These are phyloP conservation scores for Philereme transversata DNA, from an alignment of 2,888 invertebrate species.

Conservation along the genomic window DNA sequence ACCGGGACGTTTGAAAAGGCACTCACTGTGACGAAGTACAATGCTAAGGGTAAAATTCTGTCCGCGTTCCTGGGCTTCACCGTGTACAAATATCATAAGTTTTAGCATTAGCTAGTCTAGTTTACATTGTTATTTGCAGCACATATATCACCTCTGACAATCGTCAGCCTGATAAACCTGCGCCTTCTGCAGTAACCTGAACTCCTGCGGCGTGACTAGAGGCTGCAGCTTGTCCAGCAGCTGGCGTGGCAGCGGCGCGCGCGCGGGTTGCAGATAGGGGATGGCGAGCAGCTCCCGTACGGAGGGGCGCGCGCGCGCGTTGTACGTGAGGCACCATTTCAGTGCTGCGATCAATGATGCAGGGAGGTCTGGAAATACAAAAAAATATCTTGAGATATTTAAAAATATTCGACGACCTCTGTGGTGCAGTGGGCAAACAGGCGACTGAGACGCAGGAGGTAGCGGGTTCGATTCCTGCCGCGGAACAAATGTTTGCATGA, in stretches of 20 bases:
- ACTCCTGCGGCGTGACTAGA: slow-evolving; percentile 58
- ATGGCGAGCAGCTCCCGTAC: slow-evolving; percentile 88
- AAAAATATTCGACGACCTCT: background rate
- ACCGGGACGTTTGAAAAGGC: no score
- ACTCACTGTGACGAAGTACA: no score
- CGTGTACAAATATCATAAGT: no score
- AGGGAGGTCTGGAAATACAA: slow-evolving; percentile 70
- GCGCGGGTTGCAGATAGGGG: slow-evolving; percentile 59
- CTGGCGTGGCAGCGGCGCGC: slow-evolving; percentile 45
- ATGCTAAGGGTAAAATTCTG: no score
- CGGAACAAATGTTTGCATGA: no score
- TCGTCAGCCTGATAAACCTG: slow-evolving; percentile 25
- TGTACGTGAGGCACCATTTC: slow-evolving; percentile 88
- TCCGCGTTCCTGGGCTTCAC: no score
- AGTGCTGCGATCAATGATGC: slow-evolving; percentile 85
- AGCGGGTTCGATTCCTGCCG: no score
- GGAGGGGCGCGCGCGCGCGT: slow-evolving; percentile 89
- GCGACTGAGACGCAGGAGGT: no score
- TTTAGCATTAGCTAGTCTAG: no score
- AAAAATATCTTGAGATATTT: background rate
- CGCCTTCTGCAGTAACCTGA: slow-evolving; percentile 57
- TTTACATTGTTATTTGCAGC: no score
- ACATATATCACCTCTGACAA: slow-evolving; percentile 7
- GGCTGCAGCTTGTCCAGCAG: slow-evolving; percentile 58
- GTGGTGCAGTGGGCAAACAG: no score